Percentiles rank a stretch among this genome's conserved stretches.
Conservation (phyloP, 1,140 invertebrate genomes). For the Linepithema humile region DNA sequence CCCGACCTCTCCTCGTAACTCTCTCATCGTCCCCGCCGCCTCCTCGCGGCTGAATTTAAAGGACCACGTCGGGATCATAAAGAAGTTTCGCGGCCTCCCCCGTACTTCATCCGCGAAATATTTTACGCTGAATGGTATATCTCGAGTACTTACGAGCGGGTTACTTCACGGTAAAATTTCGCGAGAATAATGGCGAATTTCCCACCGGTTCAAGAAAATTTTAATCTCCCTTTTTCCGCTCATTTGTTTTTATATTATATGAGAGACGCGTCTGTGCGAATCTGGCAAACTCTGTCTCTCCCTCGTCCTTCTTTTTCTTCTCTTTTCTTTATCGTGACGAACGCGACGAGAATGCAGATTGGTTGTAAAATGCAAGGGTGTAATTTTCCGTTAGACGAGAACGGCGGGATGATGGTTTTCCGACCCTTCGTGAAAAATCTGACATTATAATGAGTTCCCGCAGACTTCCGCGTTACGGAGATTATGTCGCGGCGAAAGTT, state of each 20-base stretch:
- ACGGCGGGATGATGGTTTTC: not conserved
- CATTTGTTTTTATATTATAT: not conserved
- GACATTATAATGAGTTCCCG: constrained; percentile 50
- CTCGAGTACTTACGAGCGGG: constrained; percentile 32
- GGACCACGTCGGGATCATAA: constrained; percentile 30
- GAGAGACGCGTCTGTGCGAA: too few relatives aligned
- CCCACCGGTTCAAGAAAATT: not conserved
- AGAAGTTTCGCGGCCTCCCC: constrained; percentile 22
- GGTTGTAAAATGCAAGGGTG: not conserved
- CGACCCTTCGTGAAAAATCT: constrained; percentile 17
- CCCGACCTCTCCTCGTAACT: constrained; percentile 38
- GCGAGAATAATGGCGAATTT: not conserved
- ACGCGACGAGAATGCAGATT: constrained; percentile 22
- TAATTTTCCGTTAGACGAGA: constrained; percentile 5
- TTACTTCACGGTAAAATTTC: constrained; percentile 21
- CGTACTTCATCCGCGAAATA: constrained; percentile 31
- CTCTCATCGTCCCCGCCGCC: constrained; percentile 3
- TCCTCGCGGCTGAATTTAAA: constrained; percentile 40
- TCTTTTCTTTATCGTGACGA: not conserved
- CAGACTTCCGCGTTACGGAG: not conserved
- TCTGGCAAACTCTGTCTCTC: too few relatives aligned
- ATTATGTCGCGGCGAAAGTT: constrained; percentile 27
- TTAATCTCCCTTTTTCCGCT: not conserved
- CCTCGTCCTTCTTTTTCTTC: too few relatives aligned
- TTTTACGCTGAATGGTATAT: constrained; percentile 28